These are phyloP conservation scores for Tyto alba DNA, from an alignment of 2,113 vertebrate species.

Conservation along the genomic window DNA sequence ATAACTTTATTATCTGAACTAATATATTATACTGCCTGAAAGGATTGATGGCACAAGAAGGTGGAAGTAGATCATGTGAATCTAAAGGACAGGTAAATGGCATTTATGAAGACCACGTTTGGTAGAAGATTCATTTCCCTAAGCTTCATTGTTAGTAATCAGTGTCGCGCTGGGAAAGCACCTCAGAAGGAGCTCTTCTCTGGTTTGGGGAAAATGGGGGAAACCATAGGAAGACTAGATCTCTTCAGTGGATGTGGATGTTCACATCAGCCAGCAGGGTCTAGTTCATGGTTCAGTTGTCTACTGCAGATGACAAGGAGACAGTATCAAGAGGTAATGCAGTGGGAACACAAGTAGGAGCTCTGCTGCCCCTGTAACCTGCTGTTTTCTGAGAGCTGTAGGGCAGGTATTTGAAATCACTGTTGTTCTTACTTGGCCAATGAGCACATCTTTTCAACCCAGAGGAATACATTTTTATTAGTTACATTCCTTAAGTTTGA, in stretches of 20 bases:
- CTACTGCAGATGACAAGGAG: background rate
- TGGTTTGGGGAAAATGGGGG: background rate
- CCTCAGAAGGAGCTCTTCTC: background rate
- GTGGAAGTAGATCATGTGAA: background rate
- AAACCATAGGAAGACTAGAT: background rate
- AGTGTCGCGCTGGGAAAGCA: rapidly evolving
- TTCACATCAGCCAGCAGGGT: background rate
- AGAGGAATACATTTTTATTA: background rate
- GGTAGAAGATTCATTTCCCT: background rate
- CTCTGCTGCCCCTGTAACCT: background rate
- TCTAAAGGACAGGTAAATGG: background rate
- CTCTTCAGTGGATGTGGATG: background rate
- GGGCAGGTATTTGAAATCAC: background rate
- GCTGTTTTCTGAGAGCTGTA: background rate
- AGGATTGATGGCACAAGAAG: background rate
- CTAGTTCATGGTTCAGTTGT: background rate
- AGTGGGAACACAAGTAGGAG: background rate
- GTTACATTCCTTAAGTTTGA: background rate
- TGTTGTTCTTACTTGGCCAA: background rate
- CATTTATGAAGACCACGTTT: background rate
- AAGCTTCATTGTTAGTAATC: background rate
- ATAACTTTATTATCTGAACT: background rate
- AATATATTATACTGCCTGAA: too few relatives aligned
- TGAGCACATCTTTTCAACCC: background rate
- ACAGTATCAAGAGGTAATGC: background rate